Percentiles rank a stretch among this genome's conserved stretches.
Evolutionary conservation across 1,140 invertebrate species (phyloP).

Genomic region (Goniozus legneri): DNA sequence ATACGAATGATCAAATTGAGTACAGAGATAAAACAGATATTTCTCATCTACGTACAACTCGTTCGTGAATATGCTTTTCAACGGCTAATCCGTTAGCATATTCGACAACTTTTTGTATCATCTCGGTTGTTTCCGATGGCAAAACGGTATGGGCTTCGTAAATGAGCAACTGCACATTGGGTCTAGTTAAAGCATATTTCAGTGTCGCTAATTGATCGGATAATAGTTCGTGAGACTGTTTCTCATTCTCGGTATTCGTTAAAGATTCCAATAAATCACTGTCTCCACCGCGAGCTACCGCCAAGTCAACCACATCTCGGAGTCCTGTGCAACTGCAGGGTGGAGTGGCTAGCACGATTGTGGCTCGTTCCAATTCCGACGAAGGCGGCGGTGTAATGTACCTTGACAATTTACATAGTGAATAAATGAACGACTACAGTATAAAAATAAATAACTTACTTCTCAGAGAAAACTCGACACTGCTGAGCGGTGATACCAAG

Average conservation of each 20-base stretch:
- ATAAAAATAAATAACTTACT: slow-evolving; percentile 21
- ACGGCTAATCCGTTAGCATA: slow-evolving; percentile 46
- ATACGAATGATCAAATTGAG: slow-evolving; percentile 2
- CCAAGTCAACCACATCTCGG: slow-evolving; percentile 69
- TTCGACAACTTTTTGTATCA: slow-evolving; percentile 43
- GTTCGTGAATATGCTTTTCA: slow-evolving; percentile 44
- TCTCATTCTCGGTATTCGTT: slow-evolving; percentile 20
- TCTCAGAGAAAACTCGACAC: slow-evolving; percentile 49
- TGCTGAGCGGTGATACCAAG: slow-evolving; percentile 34
- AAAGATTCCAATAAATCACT: slow-evolving; percentile 34
- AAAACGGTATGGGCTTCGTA: slow-evolving; percentile 53
- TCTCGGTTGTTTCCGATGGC: slow-evolving; percentile 45
- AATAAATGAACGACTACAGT: neutral
- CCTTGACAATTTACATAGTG: slow-evolving; percentile 23
- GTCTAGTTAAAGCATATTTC: slow-evolving; percentile 38
- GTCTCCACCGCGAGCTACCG: slow-evolving; percentile 43
- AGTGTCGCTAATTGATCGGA: slow-evolving; percentile 40
- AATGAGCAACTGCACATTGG: slow-evolving; percentile 51
- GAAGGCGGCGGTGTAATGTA: slow-evolving; percentile 27
- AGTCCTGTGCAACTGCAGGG: slow-evolving; percentile 74
- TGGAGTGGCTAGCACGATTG: slow-evolving; percentile 69
- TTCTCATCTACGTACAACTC: slow-evolving; percentile 19
- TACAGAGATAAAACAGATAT: slow-evolving; percentile 5
- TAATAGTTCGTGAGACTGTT: slow-evolving; percentile 24
- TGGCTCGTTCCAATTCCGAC: slow-evolving; percentile 62